Percentiles rank a stretch among this genome's conserved stretches.
Conservation (phyloP, 2,113 vertebrate species). For the Condylura cristata region DNA sequence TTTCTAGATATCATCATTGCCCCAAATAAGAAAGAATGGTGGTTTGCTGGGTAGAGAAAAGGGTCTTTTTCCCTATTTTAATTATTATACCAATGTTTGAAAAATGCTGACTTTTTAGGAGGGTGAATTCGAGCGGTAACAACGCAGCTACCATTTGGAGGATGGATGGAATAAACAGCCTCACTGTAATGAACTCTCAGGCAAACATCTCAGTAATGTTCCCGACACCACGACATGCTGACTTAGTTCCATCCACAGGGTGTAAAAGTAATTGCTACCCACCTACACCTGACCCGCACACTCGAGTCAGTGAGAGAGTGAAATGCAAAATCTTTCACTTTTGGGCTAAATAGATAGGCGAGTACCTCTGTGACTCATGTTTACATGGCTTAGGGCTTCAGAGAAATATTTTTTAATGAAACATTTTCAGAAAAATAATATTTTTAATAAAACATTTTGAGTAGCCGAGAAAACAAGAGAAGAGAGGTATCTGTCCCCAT, state of each 20-base stretch:
- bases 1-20: neutral
- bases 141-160: neutral
- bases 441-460: conserved; percentile 32
- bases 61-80: neutral
- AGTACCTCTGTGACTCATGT: neutral
- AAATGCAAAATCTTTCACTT: neutral
- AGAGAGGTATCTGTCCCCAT: neutral
- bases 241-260: conserved; percentile 1
- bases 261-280: conserved; percentile 19
- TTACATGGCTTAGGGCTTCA: neutral
- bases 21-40: neutral
- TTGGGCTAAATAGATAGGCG: neutral
- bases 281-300: neutral
- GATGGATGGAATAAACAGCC: neutral
- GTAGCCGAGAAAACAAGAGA: neutral
- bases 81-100: conserved; percentile 44
- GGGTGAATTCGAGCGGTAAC: neutral
- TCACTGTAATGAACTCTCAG: conserved; percentile 21
- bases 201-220: conserved; percentile 54
- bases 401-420: neutral
- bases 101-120: conserved; percentile 67
- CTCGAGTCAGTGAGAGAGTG: neutral
- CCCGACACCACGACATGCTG: conserved; percentile 60
- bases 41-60: conserved; percentile 4
- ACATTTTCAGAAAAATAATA: too few relatives aligned